Evolutionary conservation across 1,140 invertebrate genomes (phyloP).

Genomic region (Lepidotrigona ventralis): DNA sequence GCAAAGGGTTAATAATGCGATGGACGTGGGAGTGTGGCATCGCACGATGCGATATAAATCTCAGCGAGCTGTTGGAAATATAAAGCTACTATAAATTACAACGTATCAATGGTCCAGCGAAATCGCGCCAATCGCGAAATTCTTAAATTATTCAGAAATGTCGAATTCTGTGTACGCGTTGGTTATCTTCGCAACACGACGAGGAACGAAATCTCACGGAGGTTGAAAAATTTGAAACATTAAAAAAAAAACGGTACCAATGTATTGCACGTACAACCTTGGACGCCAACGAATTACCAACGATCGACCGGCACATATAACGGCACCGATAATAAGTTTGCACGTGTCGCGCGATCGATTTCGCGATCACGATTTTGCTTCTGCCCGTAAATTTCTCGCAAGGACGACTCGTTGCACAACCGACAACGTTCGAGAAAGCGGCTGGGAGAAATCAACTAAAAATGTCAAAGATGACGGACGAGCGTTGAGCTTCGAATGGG

Average conservation of each 20-base stretch:
- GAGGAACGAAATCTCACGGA: no score
- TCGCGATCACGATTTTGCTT: background rate
- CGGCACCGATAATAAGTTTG: no score
- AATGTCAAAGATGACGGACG: slow-evolving; percentile 66
- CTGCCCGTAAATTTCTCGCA: slow-evolving; percentile 30
- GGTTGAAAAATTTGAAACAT: no score
- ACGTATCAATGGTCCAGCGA: background rate
- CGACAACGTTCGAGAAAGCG: slow-evolving; percentile 53
- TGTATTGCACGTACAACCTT: background rate
- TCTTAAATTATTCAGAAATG: background rate
- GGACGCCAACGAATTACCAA: background rate
- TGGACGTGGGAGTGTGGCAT: no score
- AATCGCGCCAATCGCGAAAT: background rate
- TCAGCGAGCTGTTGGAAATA: background rate
- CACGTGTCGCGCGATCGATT: background rate
- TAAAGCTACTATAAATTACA: background rate
- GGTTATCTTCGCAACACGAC: no score
- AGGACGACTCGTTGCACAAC: slow-evolving; percentile 59
- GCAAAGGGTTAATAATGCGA: no score
- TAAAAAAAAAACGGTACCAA: background rate
- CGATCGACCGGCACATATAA: background rate
- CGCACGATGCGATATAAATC: no score
- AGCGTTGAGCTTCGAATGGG: slow-evolving; percentile 9
- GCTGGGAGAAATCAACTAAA: slow-evolving; percentile 34
- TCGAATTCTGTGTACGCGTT: background rate